Conservation (phyloP, 2,888 invertebrate species). For the Ophraella communa region DNA sequence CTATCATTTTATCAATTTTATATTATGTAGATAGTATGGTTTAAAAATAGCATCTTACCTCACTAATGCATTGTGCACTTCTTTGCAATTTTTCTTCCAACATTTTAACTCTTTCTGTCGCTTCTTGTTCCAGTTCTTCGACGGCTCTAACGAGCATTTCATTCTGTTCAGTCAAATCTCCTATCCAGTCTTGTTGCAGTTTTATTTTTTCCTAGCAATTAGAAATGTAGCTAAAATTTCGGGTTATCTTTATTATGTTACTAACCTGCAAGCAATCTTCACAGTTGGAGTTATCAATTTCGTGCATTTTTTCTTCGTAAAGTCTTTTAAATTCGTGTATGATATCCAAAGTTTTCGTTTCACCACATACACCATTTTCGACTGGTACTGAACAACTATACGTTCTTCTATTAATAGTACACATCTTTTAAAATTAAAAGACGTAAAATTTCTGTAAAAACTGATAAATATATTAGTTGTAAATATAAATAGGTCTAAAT, state of each 20-base stretch:
- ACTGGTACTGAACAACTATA: constrained; percentile 44
- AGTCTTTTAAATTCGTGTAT: constrained; percentile 67
- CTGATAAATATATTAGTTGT: constrained; percentile 28
- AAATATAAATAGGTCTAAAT: constrained; percentile 30
- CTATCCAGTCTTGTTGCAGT: constrained; percentile 70
- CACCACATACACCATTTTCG: constrained; percentile 50
- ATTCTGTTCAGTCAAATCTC: constrained; percentile 73
- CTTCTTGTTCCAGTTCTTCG: constrained; percentile 72
- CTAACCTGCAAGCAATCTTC: constrained; percentile 55
- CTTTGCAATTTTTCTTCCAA: constrained; percentile 64
- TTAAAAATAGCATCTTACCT: constrained; percentile 46
- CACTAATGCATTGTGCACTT: constrained; percentile 57
- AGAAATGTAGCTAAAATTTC: neutral
- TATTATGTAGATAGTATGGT: too few relatives aligned
- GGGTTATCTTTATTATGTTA: neutral
- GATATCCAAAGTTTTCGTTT: constrained; percentile 60
- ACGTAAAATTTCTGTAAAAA: constrained; percentile 41
- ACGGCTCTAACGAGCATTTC: constrained; percentile 70
- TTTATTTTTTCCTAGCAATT: constrained; percentile 67
- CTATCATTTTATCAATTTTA: too few relatives aligned
- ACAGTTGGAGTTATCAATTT: constrained; percentile 63
- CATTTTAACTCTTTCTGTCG: constrained; percentile 65
- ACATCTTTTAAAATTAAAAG: constrained; percentile 33
- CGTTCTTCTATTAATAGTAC: constrained; percentile 31
- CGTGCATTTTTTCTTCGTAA: constrained; percentile 68